Percentiles rank a stretch among this genome's conserved stretches.
Evolutionary conservation across 2,797 vertebrate species (phyloP).

Genomic region (Anguilla pacifica): DNA sequence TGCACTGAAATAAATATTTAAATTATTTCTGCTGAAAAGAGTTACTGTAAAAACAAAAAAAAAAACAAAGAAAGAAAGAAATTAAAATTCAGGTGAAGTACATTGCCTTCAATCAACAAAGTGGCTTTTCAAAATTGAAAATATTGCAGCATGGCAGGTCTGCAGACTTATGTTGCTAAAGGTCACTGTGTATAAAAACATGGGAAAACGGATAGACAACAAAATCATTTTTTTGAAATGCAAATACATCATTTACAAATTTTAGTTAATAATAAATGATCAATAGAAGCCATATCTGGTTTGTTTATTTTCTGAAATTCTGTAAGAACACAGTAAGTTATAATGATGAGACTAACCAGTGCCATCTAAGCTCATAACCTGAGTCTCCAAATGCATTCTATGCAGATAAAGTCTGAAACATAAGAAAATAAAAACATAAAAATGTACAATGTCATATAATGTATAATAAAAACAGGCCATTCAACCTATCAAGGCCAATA

Average conservation of each 20-base stretch:
- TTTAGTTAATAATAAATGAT: not conserved
- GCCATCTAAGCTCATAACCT: no score
- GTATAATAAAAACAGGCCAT: no score
- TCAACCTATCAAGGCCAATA: not conserved
- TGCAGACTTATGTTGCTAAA: not conserved
- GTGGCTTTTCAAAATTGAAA: not conserved
- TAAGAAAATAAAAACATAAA: not conserved
- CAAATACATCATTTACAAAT: not conserved
- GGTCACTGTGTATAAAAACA: not conserved
- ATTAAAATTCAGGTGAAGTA: not conserved
- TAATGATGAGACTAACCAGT: no score
- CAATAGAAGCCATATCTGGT: not conserved
- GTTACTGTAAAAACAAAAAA: not conserved
- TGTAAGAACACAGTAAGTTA: no score
- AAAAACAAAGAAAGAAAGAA: not conserved
- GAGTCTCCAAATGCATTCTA: not conserved
- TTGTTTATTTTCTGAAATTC: not conserved
- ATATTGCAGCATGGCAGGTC: no score
- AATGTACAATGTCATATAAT: no score
- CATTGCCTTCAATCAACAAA: not conserved
- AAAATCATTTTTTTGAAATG: not conserved
- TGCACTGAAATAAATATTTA: not conserved
- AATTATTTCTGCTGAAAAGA: not conserved
- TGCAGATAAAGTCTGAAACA: not conserved
- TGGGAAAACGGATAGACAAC: not conserved